Base-by-base conservation (phyloP, 1,140 invertebrate species). In the Anthonomus grandis region DNA sequence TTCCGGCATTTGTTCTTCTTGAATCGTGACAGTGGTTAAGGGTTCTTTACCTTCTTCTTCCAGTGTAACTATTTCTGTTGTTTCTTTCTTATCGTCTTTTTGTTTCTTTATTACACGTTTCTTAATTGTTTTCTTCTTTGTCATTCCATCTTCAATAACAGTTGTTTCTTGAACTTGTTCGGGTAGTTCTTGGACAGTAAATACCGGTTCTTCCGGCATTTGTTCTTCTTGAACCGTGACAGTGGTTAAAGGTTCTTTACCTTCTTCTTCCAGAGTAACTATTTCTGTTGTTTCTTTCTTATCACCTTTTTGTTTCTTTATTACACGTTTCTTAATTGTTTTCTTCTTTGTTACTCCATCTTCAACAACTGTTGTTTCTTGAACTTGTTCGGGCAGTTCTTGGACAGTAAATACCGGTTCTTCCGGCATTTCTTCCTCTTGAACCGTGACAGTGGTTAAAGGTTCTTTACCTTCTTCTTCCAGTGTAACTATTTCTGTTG, bases 401-500 rank as follows among this genome's bases (percentile, higher is more conserved):
- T 48, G 44, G 34, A 62, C 34, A 19, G 18, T 25, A 21, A 8
- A 24, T 25, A 23, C 31, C 9, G 34, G 13, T 25, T 59, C 57
- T 24, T 65, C 56, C 4, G 64, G 64, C 22, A 65, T 13, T 61
- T 70, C 65, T 60, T 69, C 67, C 10, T 49, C 47, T 12, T 12
- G 15, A 60, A 70, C 52, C 15, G 76, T 78, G 47, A 76, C 69
- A 12, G 63, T 71, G 5, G 64, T 70, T 18, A 74, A 53, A 17
- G 74, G 70, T 37, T 65, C 53, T 58, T 75, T 69, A 39, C 72
- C 71, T 49, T 76, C 74, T 64, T 77, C 73, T 67, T 78, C 71
- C 42, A 76, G 63, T 15, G 76, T 76, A n/a, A 73, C 72, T 48
- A 76, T 74, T 67, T 78, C 73, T 5, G 72, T 76, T 2, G 73